Evolutionary conservation across 2,797 vertebrate species (phyloP).

Genomic region (Sebastes diploproa): DNA sequence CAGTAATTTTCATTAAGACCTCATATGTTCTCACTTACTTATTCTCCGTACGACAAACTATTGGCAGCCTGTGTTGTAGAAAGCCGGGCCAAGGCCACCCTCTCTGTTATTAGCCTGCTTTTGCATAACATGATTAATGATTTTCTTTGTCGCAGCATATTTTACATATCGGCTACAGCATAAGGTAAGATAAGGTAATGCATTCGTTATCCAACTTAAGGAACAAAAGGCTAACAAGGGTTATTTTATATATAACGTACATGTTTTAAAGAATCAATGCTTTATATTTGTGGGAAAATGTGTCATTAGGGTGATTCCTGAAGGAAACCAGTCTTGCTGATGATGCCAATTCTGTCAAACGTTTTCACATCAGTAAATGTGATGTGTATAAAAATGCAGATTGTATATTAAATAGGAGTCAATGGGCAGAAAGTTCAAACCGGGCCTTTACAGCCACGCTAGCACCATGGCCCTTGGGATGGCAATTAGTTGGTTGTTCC

Average conservation of each 20-base stretch:
- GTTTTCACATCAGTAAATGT: background rate
- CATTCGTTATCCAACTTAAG: background rate
- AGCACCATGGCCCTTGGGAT: background rate
- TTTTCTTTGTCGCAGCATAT: slow-evolving; percentile 3
- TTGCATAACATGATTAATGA: slow-evolving; percentile 5
- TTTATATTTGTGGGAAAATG: background rate
- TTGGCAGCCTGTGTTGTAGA: slow-evolving; percentile 9
- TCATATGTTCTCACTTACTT: slow-evolving; percentile 26
- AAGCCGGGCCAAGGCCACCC: background rate
- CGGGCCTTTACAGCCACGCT: background rate
- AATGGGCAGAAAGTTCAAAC: background rate
- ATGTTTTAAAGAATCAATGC: background rate
- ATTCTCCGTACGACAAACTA: slow-evolving; percentile 1
- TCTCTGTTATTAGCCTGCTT: background rate
- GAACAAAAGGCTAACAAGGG: background rate
- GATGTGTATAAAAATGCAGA: background rate
- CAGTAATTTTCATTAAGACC: slow-evolving; percentile 51
- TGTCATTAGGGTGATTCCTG: background rate
- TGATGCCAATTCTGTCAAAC: background rate
- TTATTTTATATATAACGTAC: background rate
- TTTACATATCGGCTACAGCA: background rate
- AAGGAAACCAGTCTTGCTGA: background rate
- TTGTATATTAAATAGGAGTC: background rate
- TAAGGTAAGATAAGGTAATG: background rate
- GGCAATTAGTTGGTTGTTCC: background rate